Conservation (phyloP, 2,113 vertebrate species). For the Malurus elegans region DNA sequence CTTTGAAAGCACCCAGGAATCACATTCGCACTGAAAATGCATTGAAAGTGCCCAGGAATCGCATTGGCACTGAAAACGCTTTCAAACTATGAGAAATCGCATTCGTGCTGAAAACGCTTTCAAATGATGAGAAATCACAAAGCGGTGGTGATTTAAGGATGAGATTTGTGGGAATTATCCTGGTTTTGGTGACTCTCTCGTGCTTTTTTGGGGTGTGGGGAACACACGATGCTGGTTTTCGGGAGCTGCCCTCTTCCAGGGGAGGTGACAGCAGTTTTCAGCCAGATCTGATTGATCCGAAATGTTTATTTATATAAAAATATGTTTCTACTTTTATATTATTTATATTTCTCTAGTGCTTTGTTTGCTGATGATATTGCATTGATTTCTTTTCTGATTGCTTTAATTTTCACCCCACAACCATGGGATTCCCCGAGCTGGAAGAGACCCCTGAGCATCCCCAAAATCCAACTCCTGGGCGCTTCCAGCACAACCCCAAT, state of each 20-base stretch:
- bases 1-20: no score
- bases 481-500: rapidly evolving
- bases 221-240: rapidly evolving
- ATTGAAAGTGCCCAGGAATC: no score
- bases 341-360: no score
- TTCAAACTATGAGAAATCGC: neutral
- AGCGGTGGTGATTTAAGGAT: neutral
- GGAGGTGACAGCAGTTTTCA: neutral
- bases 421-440: neutral
- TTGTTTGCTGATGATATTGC: no score
- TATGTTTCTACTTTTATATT: no score
- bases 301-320: no score
- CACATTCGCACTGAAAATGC: no score
- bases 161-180: neutral
- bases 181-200: neutral
- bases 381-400: no score
- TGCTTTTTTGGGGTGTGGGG: neutral
- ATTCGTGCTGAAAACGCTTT: rapidly evolving
- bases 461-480: neutral
- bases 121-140: neutral
- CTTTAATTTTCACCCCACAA: no score
- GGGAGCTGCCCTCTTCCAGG: neutral
- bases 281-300: neutral
- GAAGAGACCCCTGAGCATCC: neutral
- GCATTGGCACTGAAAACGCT: no score